A percentile compares a stretch with the other conserved stretches of the same genome.
These are phyloP conservation scores for Proterorhinus semilunaris DNA, from an alignment of 2,113 vertebrate genomes.

Conservation along the genomic window DNA sequence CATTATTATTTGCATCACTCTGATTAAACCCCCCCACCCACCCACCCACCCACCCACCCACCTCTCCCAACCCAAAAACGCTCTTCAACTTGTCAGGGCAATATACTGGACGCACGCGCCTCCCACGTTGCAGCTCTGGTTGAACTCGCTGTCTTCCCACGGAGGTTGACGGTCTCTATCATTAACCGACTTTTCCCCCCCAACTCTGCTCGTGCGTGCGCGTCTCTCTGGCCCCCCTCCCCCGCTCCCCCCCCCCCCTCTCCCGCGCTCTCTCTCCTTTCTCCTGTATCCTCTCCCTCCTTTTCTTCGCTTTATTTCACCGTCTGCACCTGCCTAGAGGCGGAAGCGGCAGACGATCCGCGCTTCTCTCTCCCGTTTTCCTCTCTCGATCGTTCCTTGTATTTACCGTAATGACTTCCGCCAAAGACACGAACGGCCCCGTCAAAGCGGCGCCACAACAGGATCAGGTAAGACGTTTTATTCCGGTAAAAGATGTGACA, in stretches of 20 bases:
- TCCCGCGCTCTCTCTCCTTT: constrained; percentile 18
- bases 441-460: constrained; percentile 85
- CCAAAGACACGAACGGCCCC: constrained; percentile 84
- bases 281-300: constrained; percentile 8
- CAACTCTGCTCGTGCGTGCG: constrained; percentile 13
- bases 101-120: constrained; percentile 31
- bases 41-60: too few species aligned
- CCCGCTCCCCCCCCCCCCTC: constrained; percentile 10
- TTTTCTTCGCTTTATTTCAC: constrained; percentile 33
- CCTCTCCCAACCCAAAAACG: background rate
- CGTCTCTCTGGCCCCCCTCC: constrained; percentile 15
- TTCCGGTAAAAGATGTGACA: too few species aligned
- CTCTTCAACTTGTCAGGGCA: background rate
- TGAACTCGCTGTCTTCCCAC: constrained; percentile 49
- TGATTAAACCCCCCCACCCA: too few species aligned
- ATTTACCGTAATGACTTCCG: constrained; percentile 86
- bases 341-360: constrained; percentile 25
- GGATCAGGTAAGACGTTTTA: constrained; percentile 83
- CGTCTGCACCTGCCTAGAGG: constrained; percentile 36
- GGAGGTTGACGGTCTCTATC: constrained; percentile 23
- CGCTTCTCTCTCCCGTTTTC: constrained; percentile 3
- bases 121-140: constrained; percentile 46
- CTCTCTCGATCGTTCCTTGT: constrained; percentile 16
- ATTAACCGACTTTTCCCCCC: constrained; percentile 28
- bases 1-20: too few species aligned